phyloP scores from a whole-genome alignment of 2,113 vertebrate species.

The Antechinus flavipes region DNA sequence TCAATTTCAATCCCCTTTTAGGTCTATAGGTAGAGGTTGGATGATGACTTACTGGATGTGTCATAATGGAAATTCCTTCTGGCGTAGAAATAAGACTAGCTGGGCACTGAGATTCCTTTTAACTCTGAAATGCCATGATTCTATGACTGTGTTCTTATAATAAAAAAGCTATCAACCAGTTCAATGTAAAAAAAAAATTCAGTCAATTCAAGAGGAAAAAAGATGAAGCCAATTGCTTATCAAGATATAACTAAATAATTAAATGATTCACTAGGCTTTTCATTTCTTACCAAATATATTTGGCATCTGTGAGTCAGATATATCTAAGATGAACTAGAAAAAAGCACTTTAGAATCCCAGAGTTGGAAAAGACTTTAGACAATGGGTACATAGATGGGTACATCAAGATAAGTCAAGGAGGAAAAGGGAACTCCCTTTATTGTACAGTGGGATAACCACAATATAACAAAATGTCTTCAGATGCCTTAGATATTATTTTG shows the following conservation, averaged over 20 bases:
- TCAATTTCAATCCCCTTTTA: not conserved
- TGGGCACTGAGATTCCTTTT: not conserved
- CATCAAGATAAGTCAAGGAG: not conserved
- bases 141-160: not conserved
- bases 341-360: constrained; percentile 6
- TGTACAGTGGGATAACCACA: not conserved
- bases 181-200: not conserved
- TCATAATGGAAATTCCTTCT: not conserved
- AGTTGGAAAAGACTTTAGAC: not conserved
- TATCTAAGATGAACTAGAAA: constrained; percentile 21
- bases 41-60: not conserved
- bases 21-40: not conserved
- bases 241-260: constrained; percentile 16
- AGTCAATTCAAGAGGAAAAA: not conserved
- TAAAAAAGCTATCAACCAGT: not conserved
- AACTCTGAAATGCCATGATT: not conserved
- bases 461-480: not conserved
- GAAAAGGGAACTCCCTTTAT: not conserved
- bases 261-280: constrained; percentile 12
- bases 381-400: not conserved
- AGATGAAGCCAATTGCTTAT: constrained; percentile 6
- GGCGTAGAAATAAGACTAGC: not conserved
- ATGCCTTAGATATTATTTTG: not conserved
- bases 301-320: constrained; percentile 26
- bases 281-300: constrained; percentile 16